A percentile compares a stretch with the other conserved stretches of the same genome.
These are phyloP conservation scores for Ochropleura plecta DNA, from an alignment of 2,888 invertebrate genomes.

Conservation along the genomic window DNA sequence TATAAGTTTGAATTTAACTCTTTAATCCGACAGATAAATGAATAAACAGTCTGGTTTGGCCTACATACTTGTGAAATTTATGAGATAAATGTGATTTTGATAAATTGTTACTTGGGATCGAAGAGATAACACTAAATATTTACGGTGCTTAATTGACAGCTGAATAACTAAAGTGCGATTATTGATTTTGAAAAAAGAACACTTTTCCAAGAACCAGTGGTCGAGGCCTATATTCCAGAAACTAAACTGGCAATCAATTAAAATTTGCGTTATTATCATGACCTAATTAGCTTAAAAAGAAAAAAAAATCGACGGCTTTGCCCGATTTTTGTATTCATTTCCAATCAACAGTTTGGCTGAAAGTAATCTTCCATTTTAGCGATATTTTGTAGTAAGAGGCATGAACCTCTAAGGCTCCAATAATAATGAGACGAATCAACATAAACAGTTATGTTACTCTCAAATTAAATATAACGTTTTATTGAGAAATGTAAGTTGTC, in stretches of 20 bases:
- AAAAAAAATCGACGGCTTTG: neutral
- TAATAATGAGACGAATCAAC: conserved; percentile 23
- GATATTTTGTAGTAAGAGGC: conserved; percentile 51
- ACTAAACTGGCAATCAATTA: neutral
- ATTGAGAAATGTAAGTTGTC: conserved; percentile 14
- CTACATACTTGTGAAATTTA: neutral
- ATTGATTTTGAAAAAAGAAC: neutral
- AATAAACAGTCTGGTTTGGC: conserved; percentile 1
- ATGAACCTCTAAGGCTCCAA: conserved; percentile 70
- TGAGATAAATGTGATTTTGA: neutral
- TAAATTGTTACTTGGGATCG: neutral
- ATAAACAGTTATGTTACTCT: conserved; percentile 59
- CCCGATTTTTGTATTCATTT: conserved; percentile 15
- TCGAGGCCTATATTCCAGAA: neutral
- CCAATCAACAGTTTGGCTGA: conserved; percentile 16
- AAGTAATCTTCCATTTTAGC: conserved; percentile 60
- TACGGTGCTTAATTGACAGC: neutral
- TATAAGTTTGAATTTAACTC: conserved; percentile 35
- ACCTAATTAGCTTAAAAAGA: neutral
- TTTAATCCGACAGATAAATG: conserved; percentile 17
- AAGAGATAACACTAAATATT: neutral
- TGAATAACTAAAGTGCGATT: neutral
- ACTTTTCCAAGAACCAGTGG: neutral
- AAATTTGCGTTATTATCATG: neutral
- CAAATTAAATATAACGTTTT: conserved; percentile 58